Percentiles rank a stretch among this genome's conserved stretches.
phyloP scores from a whole-genome alignment of 64 coral and sea anemone genomes.

The Platygyra sinensis region DNA sequence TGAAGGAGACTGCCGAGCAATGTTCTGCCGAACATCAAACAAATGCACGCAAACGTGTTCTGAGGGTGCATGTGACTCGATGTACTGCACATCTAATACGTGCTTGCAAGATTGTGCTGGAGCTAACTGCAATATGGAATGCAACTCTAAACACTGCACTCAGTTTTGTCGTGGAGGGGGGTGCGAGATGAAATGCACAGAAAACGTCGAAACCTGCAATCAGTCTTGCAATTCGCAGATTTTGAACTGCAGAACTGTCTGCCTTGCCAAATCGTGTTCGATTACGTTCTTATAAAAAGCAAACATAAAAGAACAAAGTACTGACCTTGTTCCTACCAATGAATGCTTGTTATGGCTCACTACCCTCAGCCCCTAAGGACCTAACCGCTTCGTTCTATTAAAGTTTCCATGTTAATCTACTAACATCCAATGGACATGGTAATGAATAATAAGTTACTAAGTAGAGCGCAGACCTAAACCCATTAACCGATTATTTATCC shows the following conservation, averaged over 20 bases:
- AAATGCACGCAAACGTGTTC: slow-evolving; percentile 73
- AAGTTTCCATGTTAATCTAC: no score
- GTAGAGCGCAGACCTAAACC: no score
- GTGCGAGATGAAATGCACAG: slow-evolving; percentile 75
- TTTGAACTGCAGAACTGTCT: slow-evolving; percentile 60
- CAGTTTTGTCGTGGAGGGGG: slow-evolving; percentile 72
- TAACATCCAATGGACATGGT: no score
- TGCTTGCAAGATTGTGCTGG: slow-evolving; percentile 81
- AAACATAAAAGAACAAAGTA: not conserved
- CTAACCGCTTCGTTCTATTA: no score
- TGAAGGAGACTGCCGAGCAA: slow-evolving; percentile 52
- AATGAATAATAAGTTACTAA: no score
- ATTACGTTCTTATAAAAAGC: slow-evolving; percentile 57
- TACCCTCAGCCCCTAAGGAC: no score
- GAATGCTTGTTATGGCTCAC: no score
- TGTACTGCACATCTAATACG: slow-evolving; percentile 62
- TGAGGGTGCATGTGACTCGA: slow-evolving; percentile 66
- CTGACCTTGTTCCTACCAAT: not conserved
- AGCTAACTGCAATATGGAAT: slow-evolving; percentile 76
- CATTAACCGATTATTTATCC: no score
- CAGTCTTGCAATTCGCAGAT: slow-evolving; percentile 68
- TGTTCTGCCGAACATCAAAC: slow-evolving; percentile 41
- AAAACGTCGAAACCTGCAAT: slow-evolving; percentile 61
- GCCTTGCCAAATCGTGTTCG: slow-evolving; percentile 72
- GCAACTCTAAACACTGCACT: slow-evolving; percentile 68